Evolutionary conservation across 2,797 vertebrate species (phyloP).

Genomic region (Tympanoctomys barrerae): DNA sequence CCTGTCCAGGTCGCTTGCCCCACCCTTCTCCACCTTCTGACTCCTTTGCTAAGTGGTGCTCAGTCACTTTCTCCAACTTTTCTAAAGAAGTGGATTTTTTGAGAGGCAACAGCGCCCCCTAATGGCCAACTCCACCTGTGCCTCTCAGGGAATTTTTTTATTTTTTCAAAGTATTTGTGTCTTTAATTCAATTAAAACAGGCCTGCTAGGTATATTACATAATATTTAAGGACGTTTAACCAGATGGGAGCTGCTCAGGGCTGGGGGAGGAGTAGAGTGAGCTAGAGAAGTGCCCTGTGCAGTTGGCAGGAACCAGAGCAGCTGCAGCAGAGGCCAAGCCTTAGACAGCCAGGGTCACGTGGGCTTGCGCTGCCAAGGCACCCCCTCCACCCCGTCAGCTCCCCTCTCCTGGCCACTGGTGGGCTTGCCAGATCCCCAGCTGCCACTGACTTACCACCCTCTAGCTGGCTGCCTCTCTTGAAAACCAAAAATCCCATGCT

Average conservation of each 20-base stretch:
- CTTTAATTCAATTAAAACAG: no score
- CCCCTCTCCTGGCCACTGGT: neutral
- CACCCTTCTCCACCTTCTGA: no score
- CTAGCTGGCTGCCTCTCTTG: neutral
- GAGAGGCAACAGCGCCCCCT: conserved; percentile 71
- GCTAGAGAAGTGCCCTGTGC: neutral
- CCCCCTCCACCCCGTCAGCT: neutral
- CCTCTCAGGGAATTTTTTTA: neutral
- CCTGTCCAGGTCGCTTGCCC: no score
- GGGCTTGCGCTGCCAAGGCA: neutral
- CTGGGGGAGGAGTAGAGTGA: neutral
- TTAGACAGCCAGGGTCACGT: neutral
- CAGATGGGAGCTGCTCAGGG: neutral
- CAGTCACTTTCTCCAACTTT: neutral
- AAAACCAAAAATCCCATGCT: neutral
- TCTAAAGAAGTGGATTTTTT: neutral
- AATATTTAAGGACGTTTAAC: no score
- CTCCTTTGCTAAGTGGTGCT: no score
- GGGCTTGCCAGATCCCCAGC: neutral
- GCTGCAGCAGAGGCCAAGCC: neutral
- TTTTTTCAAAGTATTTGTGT: no score
- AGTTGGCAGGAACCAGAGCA: neutral
- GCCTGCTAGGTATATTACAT: no score
- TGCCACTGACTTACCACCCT: neutral
- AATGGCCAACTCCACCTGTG: conserved; percentile 30